These are phyloP conservation scores for Cardiocondyla obscurior DNA, from an alignment of 1,140 invertebrate genomes.

Conservation along the genomic window DNA sequence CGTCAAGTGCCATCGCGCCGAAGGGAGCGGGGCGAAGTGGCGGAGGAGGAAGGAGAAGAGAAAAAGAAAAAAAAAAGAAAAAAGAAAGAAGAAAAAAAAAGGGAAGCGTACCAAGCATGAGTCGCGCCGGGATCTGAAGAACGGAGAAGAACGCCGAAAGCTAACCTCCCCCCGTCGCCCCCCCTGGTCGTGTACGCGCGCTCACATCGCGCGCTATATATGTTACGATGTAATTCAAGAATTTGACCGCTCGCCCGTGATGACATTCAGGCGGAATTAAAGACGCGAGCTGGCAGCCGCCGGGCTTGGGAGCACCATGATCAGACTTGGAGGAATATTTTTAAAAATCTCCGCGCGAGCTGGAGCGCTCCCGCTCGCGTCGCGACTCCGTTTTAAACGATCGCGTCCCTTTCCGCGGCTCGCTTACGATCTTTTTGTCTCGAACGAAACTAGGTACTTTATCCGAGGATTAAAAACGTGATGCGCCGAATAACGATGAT, in stretches of 20 bases:
- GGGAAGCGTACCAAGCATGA: slow-evolving; percentile 15
- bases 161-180: slow-evolving; percentile 3
- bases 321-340: background rate
- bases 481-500: background rate
- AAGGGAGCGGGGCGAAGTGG: background rate
- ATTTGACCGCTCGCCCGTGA: slow-evolving; percentile 76
- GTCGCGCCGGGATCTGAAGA: slow-evolving; percentile 25
- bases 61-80: background rate
- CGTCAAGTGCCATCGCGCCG: slow-evolving; percentile 47
- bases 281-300: slow-evolving; percentile 37
- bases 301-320: background rate
- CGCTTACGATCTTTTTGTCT: too few species aligned
- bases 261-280: slow-evolving; percentile 58
- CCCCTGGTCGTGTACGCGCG: slow-evolving; percentile 60
- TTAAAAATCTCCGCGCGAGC: background rate
- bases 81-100: background rate
- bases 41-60: background rate
- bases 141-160: slow-evolving; percentile 39
- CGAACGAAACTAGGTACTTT: too few species aligned
- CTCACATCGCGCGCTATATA: slow-evolving; percentile 78
- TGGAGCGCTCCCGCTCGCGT: too few species aligned
- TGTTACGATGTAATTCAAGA: slow-evolving; percentile 83
- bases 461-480: background rate
- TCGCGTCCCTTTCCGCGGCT: too few species aligned
- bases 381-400: too few species aligned